Base-by-base conservation (phyloP, 2,888 invertebrate species). In the Tanytarsus gracilentus region DNA sequence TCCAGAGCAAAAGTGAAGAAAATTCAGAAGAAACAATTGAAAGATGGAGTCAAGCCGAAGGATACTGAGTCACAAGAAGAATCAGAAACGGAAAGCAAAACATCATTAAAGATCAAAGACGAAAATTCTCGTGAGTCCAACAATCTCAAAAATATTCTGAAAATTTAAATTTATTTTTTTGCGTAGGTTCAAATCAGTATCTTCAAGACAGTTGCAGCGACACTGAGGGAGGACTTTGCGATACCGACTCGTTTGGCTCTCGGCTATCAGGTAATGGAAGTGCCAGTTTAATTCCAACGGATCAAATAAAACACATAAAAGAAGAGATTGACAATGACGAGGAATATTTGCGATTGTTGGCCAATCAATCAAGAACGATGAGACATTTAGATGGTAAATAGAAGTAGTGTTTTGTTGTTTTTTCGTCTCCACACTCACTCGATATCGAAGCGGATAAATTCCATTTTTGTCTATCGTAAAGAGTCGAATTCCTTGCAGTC, bases 1-100 rank as follows among this genome's bases (percentile, higher is more conserved):
- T n/a, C n/a, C n/a, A 74, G 82, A 33, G 82, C 81, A 14, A 81
- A 81, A 72, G 80, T 82, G 71, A 82, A 82, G 71, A 82, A 82
- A 68, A 82, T 81, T 64, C 81, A 81, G 68, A 82, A 82, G 73
- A 82, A 82, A 67, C 79, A 79, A 6, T 76, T 79, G 63, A 76
- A 78, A 66, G 81, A 81, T 63, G 71, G 72, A 8, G 68, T 68
- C 29, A 74, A 72, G 62, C 50, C 50, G 16, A 60, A 60, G 26
- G 71, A 75, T 63, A 71, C 73, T 3, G 75, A 75, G 27, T 77
- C 74, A 8, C 72, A 73, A 64, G 78, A 78, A 65, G 78, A 79
- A 62, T 67, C 65, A 49, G 65, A 66, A 30, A 74, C 75, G 61
- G 75, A 75, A 61, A 79, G 79, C 68, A 71, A 69, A 61, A 66